phyloP scores from a whole-genome alignment of 2,113 vertebrate species.

The Xenus cinereus region DNA sequence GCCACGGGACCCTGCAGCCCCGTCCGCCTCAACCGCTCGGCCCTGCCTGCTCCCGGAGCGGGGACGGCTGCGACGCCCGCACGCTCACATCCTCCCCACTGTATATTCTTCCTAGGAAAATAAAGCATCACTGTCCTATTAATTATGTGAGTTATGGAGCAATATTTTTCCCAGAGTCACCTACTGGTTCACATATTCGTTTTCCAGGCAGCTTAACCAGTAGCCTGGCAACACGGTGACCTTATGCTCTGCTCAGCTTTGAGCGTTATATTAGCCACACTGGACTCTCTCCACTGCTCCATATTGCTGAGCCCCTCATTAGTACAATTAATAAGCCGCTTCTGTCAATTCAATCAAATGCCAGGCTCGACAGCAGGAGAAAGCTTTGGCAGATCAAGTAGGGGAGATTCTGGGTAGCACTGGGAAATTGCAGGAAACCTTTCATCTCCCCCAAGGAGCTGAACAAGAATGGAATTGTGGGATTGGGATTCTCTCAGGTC shows the following conservation, averaged over 20 bases:
- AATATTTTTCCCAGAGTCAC: slow-evolving; percentile 61
- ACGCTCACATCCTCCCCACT: not conserved
- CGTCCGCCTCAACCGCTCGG: accelerated
- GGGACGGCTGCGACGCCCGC: accelerated
- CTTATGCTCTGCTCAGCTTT: slow-evolving; percentile 38
- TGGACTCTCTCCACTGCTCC: slow-evolving; percentile 45
- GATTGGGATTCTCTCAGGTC: slow-evolving; percentile 54
- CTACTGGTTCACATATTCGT: slow-evolving; percentile 46
- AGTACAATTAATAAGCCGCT: slow-evolving; percentile 70
- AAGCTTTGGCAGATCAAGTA: slow-evolving; percentile 57
- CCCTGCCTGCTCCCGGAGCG: not conserved
- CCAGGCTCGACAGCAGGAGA: slow-evolving; percentile 56
- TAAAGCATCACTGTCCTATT: slow-evolving; percentile 51
- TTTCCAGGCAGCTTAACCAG: slow-evolving; percentile 47
- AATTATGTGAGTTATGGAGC: slow-evolving; percentile 47
- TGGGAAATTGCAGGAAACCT: slow-evolving; percentile 58
- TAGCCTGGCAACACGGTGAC: slow-evolving; percentile 62
- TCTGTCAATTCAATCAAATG: slow-evolving; percentile 68
- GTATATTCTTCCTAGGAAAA: slow-evolving; percentile 14
- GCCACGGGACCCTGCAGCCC: accelerated
- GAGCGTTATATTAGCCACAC: slow-evolving; percentile 59
- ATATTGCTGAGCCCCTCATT: slow-evolving; percentile 71
- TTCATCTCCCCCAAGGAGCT: slow-evolving; percentile 50
- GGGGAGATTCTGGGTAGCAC: slow-evolving; percentile 44
- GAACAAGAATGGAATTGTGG: slow-evolving; percentile 61